Evolutionary conservation across 1,140 invertebrate genomes (phyloP).

Genomic region (Bombus terrestris): DNA sequence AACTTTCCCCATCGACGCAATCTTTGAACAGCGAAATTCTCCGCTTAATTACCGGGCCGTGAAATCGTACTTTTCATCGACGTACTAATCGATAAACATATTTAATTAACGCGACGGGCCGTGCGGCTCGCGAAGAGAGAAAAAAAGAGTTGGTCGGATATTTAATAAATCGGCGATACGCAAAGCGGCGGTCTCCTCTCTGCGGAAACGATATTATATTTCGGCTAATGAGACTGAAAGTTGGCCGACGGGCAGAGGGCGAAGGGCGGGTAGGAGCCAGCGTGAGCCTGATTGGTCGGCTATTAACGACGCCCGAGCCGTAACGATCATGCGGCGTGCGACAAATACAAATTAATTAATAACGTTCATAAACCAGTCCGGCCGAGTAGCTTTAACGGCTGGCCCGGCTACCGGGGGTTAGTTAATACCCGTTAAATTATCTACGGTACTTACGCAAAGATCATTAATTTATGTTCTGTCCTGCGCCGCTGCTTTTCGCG

Average conservation of each 20-base stretch:
- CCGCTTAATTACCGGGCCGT: not conserved
- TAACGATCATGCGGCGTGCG: conserved; percentile 65
- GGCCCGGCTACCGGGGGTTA: conserved; percentile 49
- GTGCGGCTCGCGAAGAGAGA: not conserved
- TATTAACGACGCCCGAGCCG: conserved; percentile 59
- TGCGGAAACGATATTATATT: conserved; percentile 22
- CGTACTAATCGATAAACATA: conserved; percentile 8
- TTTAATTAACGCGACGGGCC: conserved; percentile 12
- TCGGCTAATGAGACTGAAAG: conserved; percentile 40
- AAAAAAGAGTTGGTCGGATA: not conserved
- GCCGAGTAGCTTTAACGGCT: conserved; percentile 62
- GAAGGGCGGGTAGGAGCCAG: not conserved
- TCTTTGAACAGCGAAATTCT: not conserved
- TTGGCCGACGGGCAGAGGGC: conserved; percentile 11
- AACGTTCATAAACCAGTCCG: conserved; percentile 67
- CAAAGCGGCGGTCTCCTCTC: conserved; percentile 8
- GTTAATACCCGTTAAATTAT: conserved; percentile 71
- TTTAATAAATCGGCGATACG: conserved; percentile 15
- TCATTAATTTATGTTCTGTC: conserved; percentile 67
- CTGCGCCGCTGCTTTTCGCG: conserved; percentile 26
- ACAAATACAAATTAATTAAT: conserved; percentile 72
- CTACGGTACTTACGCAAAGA: conserved; percentile 67
- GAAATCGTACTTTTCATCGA: not conserved
- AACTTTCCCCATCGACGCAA: no score
- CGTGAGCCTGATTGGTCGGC: conserved; percentile 59